These are phyloP conservation scores for Cheilosia vulpina DNA, from an alignment of 2,888 invertebrate genomes.

Conservation along the genomic window DNA sequence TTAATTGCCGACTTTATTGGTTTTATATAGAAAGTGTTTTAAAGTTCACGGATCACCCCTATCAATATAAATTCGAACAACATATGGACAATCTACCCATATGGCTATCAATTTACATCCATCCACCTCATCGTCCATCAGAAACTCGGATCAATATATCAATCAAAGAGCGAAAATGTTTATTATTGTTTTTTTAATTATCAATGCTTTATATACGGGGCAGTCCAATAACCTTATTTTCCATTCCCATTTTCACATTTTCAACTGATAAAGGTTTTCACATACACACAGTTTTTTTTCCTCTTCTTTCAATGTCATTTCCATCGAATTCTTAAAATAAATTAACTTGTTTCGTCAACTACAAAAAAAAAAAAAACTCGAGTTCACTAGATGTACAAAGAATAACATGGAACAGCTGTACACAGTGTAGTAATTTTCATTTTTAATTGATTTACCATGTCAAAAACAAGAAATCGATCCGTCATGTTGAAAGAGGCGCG, in stretches of 20 bases:
- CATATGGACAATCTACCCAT: background rate
- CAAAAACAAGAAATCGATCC: constrained; percentile 43
- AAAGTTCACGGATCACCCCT: constrained; percentile 9
- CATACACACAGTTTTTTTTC: background rate
- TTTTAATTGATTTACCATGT: constrained; percentile 74
- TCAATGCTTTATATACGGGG: constrained; percentile 45
- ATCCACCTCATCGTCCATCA: background rate
- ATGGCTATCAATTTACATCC: background rate
- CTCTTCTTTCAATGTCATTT: constrained; percentile 10
- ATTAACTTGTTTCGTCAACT: constrained; percentile 35
- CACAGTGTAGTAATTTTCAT: constrained; percentile 52
- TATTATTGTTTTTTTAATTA: constrained; percentile 67
- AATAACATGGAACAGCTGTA: constrained; percentile 4
- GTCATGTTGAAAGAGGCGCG: constrained; percentile 43
- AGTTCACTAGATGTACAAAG: constrained; percentile 1
- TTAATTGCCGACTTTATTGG: background rate
- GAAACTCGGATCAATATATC: constrained; percentile 50
- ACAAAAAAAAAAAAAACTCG: background rate
- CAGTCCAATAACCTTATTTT: constrained; percentile 52
- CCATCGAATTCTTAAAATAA: constrained; percentile 55
- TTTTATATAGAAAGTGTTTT: background rate
- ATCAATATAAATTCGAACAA: constrained; percentile 11
- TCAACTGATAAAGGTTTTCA: constrained; percentile 43
- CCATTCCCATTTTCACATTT: constrained; percentile 23
- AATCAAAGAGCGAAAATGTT: constrained; percentile 54